Base-by-base conservation (phyloP, 2,797 vertebrate species). In the Vipera ursinii region DNA sequence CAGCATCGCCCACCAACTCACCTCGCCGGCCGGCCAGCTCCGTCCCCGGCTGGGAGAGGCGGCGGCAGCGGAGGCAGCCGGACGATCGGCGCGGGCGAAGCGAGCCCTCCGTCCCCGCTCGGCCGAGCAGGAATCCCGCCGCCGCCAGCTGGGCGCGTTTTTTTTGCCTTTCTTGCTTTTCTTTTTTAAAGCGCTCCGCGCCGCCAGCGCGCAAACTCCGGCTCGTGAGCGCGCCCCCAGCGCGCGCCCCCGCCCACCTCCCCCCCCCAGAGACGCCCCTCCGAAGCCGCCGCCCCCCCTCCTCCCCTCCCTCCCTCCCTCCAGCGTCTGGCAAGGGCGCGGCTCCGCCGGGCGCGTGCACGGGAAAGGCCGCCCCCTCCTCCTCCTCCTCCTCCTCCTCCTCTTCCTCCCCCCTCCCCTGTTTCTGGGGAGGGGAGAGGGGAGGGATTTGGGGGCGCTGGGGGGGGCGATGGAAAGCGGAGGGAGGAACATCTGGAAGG, bases 241-340 rank as follows among this genome's bases (percentile, higher is more conserved):
- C 24, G n/a, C 65, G n/a, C n/a, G n/a, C 15, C 2, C 5, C 5
- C n/a, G n/a, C 1, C 26, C 32, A n/a, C 9, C 78, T 0, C n/a
- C 2, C 69, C 1, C 69, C 32, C 69, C 48, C 82, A 4, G 26
- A 55, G 28, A 55, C 86, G 59, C 44, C 90, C 92, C 90, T 92
- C 89, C n/a, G 89, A 93, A 93, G 63, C 87, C 61, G 12, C 22
- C 17, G 0, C 2, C 13, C 14, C 7, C 6, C 1, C 51, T 4
- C 92, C 87, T 85, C 38, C 44, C 22, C 17, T 1, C 2, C 13
- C 14, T 9, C 6, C 1, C 51, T 4, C 92, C 87, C 87, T 48
- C 44, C 90, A 96, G 95, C 94, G 96, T 96, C 97, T 93, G 94
- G 22, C 95, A 96, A 97, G 95, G 94, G 92, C 94, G 4, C 22